Base-by-base conservation (phyloP, 1,140 invertebrate species). In the Lanistes nyassanus region DNA sequence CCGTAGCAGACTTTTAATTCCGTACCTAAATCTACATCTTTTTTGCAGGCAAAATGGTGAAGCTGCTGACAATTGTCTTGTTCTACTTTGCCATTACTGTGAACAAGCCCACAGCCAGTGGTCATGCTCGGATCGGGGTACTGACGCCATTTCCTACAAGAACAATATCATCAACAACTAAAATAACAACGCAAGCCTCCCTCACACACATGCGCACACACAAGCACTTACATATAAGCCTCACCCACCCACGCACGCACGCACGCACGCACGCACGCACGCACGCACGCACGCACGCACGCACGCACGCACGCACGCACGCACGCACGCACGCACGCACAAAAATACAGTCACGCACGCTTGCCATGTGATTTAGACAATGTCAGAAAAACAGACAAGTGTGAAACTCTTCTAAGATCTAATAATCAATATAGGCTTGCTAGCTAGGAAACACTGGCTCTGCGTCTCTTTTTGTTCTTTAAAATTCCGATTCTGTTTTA, bases 101-200 rank as follows among this genome's bases (percentile, higher is more conserved):
- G 65, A 37, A 67, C 65, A 37, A 67, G 65, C 36, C 65, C 65
- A 67, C 65, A 67, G 39, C 65, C 42, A 21, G 3, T 2, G 26
- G 36, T 39, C 34, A 13, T 42, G 21, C 36, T 37, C 11, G 19
- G 34, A 29, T 67, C 36, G 4, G 65, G 65, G 36, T 67, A 67
- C 11, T 19, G 11, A 23, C 42, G 31, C 65, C 65, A 67, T 3
- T 47, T 47, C 19, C 42, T 47, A 16, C 42, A 47, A 47, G 9
- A 47, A 9, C 9, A 47, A 16, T 42, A n/a, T n/a, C n/a, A n/a
- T n/a, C n/a, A n/a, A n/a, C n/a, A n/a, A n/a, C n/a, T n/a, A n/a
- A n/a, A n/a, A n/a, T n/a, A n/a, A n/a, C n/a, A n/a, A n/a, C n/a
- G n/a, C 23, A 11, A 62, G 9, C n/a, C 58, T 26, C 58, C n/a